Base-by-base conservation (phyloP, 1,140 invertebrate genomes). In the Lordiphosa collinella region DNA sequence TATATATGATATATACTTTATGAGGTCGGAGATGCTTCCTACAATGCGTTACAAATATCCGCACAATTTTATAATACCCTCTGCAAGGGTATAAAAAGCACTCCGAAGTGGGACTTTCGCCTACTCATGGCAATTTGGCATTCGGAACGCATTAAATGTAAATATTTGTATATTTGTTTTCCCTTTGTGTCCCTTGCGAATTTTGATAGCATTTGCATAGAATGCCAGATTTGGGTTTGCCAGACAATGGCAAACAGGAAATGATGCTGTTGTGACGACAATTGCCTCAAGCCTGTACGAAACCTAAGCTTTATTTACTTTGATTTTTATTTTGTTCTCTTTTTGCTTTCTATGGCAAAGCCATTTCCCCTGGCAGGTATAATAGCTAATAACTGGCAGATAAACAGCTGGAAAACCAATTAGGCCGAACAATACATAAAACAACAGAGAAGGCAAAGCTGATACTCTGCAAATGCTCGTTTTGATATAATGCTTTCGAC, bases 111-210 rank as follows among this genome's bases (percentile, higher is more conserved):
- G 14, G 36, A 37, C 4, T 41, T 51, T 40, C 22, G n/a, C 35
- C 58, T 80, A 52, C 70, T 79, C 74, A 79, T 61, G 75, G 55
- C 74, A 74, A 74, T 79, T 79, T 70, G 46, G 75, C 64, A 80
- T 66, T 64, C 69, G 50, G 47, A 48, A 18, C 36, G 58, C 67
- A 51, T 67, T 51, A 52, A 54, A 72, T 46, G 63, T 55, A 69
- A 79, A 64, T 49, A 62, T 75, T 80, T 53, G 56, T 48, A 43
- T 46, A 50, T 65, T 54, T 65, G 60, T 62, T 53, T 62, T 63
- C 29, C 32, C 43, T 25, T 35, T 29, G 16, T 47, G 59, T 22
- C 48, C 41, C 55, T 36, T 34, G 25, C 38, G 38, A 29, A 31
- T 58, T 64, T 68, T 51, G 60, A 64, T 69, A 55, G 41, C 44